A percentile compares a stretch with the other conserved stretches of the same genome.
phyloP scores from a whole-genome alignment of 37 sponge, comb jelly and placozoan species.

The Agelas oroides region DNA sequence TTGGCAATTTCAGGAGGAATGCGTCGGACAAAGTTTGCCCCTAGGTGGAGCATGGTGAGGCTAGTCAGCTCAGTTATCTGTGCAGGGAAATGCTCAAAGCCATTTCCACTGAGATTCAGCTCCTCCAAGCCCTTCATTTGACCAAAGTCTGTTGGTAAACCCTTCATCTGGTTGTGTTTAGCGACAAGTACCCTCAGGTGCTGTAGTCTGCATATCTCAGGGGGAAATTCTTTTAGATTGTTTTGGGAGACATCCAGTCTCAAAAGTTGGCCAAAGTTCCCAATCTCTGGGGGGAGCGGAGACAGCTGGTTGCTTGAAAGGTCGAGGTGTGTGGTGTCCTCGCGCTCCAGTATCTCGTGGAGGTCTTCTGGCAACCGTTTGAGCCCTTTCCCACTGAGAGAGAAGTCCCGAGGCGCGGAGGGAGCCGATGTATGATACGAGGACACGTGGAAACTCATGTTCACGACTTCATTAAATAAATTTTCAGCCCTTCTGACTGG shows the following conservation, averaged over 20 bases:
- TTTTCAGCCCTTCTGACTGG: background rate
- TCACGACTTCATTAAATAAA: background rate
- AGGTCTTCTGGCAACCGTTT: background rate
- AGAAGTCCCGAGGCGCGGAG: background rate
- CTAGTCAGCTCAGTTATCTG: slow-evolving; percentile 32
- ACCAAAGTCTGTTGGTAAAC: slow-evolving; percentile 63
- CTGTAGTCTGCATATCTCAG: slow-evolving; percentile 24
- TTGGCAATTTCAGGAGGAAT: slow-evolving; percentile 57
- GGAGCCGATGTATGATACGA: slow-evolving; percentile 7
- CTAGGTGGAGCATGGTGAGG: slow-evolving; percentile 60
- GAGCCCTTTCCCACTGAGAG: background rate
- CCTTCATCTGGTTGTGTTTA: slow-evolving; percentile 50
- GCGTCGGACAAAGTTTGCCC: slow-evolving; percentile 44
- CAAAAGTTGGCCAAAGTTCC: background rate
- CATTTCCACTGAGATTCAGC: slow-evolving; percentile 79
- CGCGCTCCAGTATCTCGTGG: background rate
- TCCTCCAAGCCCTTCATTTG: slow-evolving; percentile 27
- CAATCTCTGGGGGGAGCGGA: slow-evolving; percentile 3
- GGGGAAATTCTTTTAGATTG: slow-evolving; percentile 31
- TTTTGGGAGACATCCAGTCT: slow-evolving; percentile 57
- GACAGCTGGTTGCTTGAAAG: slow-evolving; percentile 25
- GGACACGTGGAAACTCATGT: slow-evolving; percentile 1
- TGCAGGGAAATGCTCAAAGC: slow-evolving; percentile 69
- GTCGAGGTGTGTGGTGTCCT: slow-evolving; percentile 7
- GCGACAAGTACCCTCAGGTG: slow-evolving; percentile 21